phyloP scores from a whole-genome alignment of 2,888 invertebrate species.

The Unio delphinus region DNA sequence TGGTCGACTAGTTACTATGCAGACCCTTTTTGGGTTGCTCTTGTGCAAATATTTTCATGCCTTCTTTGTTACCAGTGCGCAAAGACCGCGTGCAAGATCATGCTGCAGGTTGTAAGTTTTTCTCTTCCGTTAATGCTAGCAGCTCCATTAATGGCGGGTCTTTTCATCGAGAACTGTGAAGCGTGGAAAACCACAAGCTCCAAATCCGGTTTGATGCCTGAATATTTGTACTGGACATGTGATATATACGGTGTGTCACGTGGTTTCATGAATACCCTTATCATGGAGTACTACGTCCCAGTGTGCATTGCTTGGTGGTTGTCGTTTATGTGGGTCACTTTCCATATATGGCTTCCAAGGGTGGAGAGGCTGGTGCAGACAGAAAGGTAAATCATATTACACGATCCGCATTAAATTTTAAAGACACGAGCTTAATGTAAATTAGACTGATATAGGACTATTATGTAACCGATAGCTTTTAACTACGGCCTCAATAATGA shows the following conservation, averaged over 20 bases:
- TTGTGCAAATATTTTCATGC: slow-evolving; percentile 85
- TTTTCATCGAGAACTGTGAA: slow-evolving; percentile 90
- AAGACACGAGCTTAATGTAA: no score
- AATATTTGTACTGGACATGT: slow-evolving; percentile 92
- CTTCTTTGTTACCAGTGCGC: slow-evolving; percentile 93
- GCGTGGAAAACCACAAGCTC: slow-evolving; percentile 82
- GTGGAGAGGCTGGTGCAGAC: slow-evolving; percentile 61
- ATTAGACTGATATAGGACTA: no score
- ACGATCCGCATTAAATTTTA: no score
- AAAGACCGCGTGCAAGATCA: slow-evolving; percentile 96
- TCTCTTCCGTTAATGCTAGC: slow-evolving; percentile 96
- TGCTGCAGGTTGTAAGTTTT: slow-evolving; percentile 97
- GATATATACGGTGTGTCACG: slow-evolving; percentile 79
- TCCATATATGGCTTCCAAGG: slow-evolving; percentile 61
- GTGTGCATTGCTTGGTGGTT: slow-evolving; percentile 60
- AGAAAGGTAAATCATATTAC: slow-evolving; percentile 38
- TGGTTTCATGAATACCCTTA: slow-evolving; percentile 41
- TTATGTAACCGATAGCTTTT: no score
- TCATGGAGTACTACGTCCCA: slow-evolving; percentile 50
- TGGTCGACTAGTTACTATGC: slow-evolving; percentile 28
- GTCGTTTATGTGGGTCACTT: slow-evolving; percentile 60
- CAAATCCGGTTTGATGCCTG: slow-evolving; percentile 27
- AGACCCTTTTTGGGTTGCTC: slow-evolving; percentile 53
- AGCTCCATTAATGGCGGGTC: slow-evolving; percentile 89
- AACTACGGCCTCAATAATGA: no score